These are phyloP conservation scores for Artemisiospiza belli DNA, from an alignment of 2,113 vertebrate genomes.

Conservation along the genomic window DNA sequence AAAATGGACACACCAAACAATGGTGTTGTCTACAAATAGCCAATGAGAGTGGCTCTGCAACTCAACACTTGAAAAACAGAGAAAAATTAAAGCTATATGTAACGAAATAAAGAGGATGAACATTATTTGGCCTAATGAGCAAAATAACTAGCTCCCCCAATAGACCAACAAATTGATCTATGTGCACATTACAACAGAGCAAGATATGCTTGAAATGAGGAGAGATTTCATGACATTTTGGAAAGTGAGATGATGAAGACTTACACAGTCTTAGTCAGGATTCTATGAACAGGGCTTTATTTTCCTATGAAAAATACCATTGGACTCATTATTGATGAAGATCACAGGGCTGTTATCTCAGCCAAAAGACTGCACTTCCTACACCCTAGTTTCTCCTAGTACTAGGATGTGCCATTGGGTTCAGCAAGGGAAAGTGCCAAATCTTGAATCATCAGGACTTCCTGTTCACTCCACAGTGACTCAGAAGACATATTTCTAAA, in stretches of 20 bases:
- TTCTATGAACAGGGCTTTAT: neutral
- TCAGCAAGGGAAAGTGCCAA: slow-evolving; percentile 37
- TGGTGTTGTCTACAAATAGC: neutral
- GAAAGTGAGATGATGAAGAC: neutral
- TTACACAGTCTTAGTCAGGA: neutral
- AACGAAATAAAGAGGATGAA: neutral
- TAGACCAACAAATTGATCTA: neutral
- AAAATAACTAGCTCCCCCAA: neutral
- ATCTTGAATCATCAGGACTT: slow-evolving; percentile 45
- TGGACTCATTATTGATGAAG: neutral
- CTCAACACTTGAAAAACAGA: neutral
- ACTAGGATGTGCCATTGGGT: neutral
- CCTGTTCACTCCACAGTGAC: neutral
- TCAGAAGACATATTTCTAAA: slow-evolving; percentile 35
- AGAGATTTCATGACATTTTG: neutral
- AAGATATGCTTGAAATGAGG: neutral
- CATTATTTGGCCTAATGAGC: neutral
- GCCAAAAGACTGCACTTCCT: neutral
- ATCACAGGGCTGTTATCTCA: neutral
- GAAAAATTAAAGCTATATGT: neutral
- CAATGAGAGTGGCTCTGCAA: neutral
- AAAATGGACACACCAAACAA: neutral
- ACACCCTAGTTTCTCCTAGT: neutral
- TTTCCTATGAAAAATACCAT: neutral
- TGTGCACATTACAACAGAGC: neutral